A percentile compares a stretch with the other conserved stretches of the same genome.
phyloP scores from a whole-genome alignment of 1,140 invertebrate genomes.

The Campodea augens region DNA sequence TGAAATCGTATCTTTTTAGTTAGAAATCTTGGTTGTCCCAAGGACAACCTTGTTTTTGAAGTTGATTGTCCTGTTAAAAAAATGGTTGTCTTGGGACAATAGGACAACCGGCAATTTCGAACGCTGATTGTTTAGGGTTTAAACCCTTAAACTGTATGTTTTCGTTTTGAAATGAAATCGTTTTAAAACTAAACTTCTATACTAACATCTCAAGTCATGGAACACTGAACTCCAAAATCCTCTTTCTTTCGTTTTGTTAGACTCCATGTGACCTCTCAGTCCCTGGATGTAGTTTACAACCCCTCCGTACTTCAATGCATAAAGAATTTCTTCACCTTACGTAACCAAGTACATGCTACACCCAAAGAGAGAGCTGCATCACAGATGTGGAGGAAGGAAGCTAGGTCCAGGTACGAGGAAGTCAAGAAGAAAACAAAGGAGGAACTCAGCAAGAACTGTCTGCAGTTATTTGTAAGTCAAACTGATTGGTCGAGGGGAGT shows the following conservation, averaged over 20 bases:
- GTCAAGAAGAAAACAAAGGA: conserved; percentile 56
- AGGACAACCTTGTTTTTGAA: no score
- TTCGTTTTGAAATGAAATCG: no score
- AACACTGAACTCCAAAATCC: no score
- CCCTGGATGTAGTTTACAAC: conserved; percentile 75
- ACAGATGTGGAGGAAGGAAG: conserved; percentile 19
- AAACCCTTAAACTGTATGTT: no score
- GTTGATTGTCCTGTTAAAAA: no score
- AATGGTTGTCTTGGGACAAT: no score
- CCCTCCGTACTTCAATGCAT: conserved; percentile 51
- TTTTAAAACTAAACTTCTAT: no score
- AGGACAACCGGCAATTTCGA: no score
- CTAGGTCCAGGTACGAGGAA: conserved; percentile 36
- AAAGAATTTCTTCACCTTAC: conserved; percentile 49
- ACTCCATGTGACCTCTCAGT: conserved; percentile 52
- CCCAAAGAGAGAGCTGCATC: conserved; percentile 8
- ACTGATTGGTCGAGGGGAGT: conserved; percentile 9
- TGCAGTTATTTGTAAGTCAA: conserved; percentile 53
- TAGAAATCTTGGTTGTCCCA: no score
- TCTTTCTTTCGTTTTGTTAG: conserved; percentile 17
- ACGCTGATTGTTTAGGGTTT: no score
- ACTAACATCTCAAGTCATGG: no score
- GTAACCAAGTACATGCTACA: conserved; percentile 25
- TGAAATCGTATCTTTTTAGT: no score
- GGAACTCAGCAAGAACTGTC: conserved; percentile 66